Base-by-base conservation (phyloP, 2,888 invertebrate species). In the Callyntrura guangdongensis region DNA sequence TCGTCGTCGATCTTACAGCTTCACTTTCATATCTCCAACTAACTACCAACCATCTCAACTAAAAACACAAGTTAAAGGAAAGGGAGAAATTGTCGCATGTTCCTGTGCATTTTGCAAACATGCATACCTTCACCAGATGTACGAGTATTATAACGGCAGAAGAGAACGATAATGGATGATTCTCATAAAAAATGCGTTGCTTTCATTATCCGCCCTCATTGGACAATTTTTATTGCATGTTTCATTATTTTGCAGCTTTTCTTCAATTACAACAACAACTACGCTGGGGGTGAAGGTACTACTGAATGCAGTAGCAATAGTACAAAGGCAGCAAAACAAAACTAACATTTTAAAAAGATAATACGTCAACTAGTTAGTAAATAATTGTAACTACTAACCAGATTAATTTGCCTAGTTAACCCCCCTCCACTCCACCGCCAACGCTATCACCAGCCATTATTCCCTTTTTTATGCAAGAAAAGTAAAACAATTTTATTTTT, bases 31-130 rank as follows among this genome's bases (percentile, higher is more conserved):
- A 72, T 49, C 22, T 74, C 8, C 11, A 36, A 69, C n/a, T 3
- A 36, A 36, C 47, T 77, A 17, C 53, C 4, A 25, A 53, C 53
- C 11, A 69, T 17, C 17, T 8, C 8, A 9, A 53, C 53, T 14
- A 9, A 14, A 36, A 5, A n/a, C 56, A 56, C 14, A n/a, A n/a
- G 0, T 56, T 56, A 36, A 36, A 36, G 0, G 5, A n/a, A 14
- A 69, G n/a, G 36, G 72, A 74, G 47, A 74, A 74, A 74, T 20
- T 74, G 72, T 74, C 72, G 72, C 72, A 74, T 74, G 72, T 47
- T 47, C 27, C 17, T 67, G 67, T 67, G 12, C 1, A 64, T 2
- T 36, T 36, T 36, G 36, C 36, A 36, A 6, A 36, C 36, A 36
- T 36, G 36, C 36, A 36, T 36, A 6, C 36, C 36, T 36, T 36